A percentile compares a stretch with the other conserved stretches of the same genome.
phyloP scores from a whole-genome alignment of 1,140 invertebrate species.

The Lordiphosa collinella region DNA sequence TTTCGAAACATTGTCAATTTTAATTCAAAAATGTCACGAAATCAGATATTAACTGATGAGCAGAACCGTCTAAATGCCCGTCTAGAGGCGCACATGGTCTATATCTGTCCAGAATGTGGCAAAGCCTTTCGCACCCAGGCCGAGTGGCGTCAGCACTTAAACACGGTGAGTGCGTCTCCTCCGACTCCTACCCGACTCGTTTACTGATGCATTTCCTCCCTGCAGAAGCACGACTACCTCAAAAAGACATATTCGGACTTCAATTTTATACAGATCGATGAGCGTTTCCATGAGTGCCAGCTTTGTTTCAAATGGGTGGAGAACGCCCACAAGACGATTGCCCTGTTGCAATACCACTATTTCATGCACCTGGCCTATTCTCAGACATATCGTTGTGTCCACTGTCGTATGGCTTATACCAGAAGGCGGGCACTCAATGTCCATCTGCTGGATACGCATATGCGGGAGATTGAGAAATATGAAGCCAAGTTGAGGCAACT shows the following conservation, averaged over 20 bases:
- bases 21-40: slow-evolving; percentile 33
- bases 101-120: slow-evolving; percentile 72
- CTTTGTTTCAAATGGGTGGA: slow-evolving; percentile 70
- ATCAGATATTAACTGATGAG: slow-evolving; percentile 40
- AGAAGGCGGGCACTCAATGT: slow-evolving; percentile 57
- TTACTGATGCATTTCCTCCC: not conserved
- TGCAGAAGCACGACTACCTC: slow-evolving; percentile 62
- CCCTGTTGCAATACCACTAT: slow-evolving; percentile 69
- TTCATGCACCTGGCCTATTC: slow-evolving; percentile 64
- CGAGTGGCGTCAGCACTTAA: slow-evolving; percentile 70
- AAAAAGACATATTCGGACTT: slow-evolving; percentile 62
- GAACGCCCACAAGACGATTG: slow-evolving; percentile 67
- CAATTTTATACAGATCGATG: slow-evolving; percentile 68
- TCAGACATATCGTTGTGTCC: slow-evolving; percentile 63
- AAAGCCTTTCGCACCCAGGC: slow-evolving; percentile 62
- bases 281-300: slow-evolving; percentile 67
- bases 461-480: slow-evolving; percentile 59
- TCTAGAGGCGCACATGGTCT: slow-evolving; percentile 66
- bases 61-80: slow-evolving; percentile 58
- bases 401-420: slow-evolving; percentile 56
- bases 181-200: not conserved
- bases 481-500: slow-evolving; percentile 49
- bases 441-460: slow-evolving; percentile 53
- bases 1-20: not conserved
- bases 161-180: slow-evolving; percentile 24